A percentile compares a stretch with the other conserved stretches of the same genome.
phyloP scores from a whole-genome alignment of 2,888 invertebrate species.

The Apotomis betuletana region DNA sequence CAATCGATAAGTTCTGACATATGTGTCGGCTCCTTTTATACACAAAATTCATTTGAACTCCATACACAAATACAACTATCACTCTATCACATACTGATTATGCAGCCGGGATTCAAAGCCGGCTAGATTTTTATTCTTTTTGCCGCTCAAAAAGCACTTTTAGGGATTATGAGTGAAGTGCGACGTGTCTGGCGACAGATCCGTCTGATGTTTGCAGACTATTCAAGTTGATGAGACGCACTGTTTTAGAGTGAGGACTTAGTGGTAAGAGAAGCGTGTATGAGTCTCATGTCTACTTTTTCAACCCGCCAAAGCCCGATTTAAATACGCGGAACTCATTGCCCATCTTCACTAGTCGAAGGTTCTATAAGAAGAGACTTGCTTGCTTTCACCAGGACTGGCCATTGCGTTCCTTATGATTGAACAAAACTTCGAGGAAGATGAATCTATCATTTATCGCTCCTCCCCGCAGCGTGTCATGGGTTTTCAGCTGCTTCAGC shows the following conservation, averaged over 20 bases:
- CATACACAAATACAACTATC: conserved; percentile 3
- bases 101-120: conserved; percentile 23
- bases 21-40: too few relatives aligned
- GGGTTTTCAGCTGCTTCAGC: conserved; percentile 20
- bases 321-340: too few relatives aligned
- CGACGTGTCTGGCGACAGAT: conserved; percentile 24
- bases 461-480: background rate
- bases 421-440: too few relatives aligned
- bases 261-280: background rate
- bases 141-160: conserved; percentile 20
- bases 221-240: conserved; percentile 37
- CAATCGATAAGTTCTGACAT: too few relatives aligned
- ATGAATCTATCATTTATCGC: background rate
- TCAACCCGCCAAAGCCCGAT: too few relatives aligned
- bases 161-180: conserved; percentile 22
- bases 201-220: conserved; percentile 26
- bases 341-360: too few relatives aligned
- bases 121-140: conserved; percentile 17
- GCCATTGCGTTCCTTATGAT: too few relatives aligned
- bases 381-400: background rate
- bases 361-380: too few relatives aligned
- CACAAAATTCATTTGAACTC: background rate
- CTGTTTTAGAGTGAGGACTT: conserved; percentile 18
- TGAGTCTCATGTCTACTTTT: background rate
- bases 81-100: conserved; percentile 11